Percentiles rank a stretch among this genome's conserved stretches.
These are phyloP conservation scores for Heliothis peltigera DNA, from an alignment of 2,888 invertebrate species.

Conservation along the genomic window DNA sequence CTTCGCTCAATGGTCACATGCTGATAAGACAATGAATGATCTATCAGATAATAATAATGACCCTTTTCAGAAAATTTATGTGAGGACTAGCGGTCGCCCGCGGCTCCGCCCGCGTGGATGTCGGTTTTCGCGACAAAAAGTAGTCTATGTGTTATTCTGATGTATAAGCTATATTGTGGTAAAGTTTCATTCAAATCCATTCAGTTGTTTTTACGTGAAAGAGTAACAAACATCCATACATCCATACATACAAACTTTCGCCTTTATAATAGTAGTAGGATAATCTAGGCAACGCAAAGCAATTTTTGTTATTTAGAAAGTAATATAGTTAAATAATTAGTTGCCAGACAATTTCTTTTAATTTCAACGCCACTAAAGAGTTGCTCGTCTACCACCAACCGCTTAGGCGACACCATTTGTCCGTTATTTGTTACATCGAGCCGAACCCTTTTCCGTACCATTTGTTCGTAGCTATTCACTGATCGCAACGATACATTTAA, in stretches of 20 bases:
- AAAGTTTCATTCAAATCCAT: no score
- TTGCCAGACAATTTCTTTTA: background rate
- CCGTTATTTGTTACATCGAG: constrained; percentile 82
- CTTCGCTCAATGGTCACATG: background rate
- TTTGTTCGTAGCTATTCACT: constrained; percentile 81
- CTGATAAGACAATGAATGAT: background rate
- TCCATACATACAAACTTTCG: no score
- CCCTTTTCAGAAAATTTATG: background rate
- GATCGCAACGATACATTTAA: constrained; percentile 84
- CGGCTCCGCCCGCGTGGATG: no score
- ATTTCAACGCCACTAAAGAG: constrained; percentile 29
- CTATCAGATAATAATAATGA: background rate
- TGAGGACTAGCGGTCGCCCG: no score
- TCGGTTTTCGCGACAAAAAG: no score
- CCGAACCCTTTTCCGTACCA: constrained; percentile 85
- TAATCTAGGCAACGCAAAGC: no score
- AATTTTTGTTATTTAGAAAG: no score
- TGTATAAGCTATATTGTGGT: no score
- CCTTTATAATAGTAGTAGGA: no score
- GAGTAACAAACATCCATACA: no score
- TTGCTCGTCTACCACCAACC: constrained; percentile 29
- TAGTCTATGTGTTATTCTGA: no score
- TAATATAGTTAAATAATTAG: background rate
- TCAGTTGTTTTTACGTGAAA: no score
- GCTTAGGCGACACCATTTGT: constrained; percentile 72